These are phyloP conservation scores for Epirrhoe alternata DNA, from an alignment of 2,888 invertebrate genomes.

Conservation along the genomic window DNA sequence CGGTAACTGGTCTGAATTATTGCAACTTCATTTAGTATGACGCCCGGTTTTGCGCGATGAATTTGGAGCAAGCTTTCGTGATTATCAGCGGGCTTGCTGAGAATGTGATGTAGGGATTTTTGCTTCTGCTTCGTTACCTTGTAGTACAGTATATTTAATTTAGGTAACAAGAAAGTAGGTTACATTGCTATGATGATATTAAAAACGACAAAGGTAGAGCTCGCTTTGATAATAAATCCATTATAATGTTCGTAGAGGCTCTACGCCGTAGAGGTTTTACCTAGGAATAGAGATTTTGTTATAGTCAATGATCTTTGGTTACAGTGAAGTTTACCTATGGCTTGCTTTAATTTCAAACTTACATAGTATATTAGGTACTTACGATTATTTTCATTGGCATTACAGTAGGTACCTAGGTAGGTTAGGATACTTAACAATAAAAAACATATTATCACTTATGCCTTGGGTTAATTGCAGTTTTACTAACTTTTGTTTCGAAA, in stretches of 20 bases:
- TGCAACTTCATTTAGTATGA: slow-evolving; percentile 73
- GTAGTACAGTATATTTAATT: not conserved
- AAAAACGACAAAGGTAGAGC: too few relatives aligned
- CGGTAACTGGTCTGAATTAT: slow-evolving; percentile 69
- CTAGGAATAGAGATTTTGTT: not conserved
- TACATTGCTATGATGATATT: too few relatives aligned
- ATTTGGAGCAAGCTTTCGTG: slow-evolving; percentile 59
- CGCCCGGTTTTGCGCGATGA: slow-evolving; percentile 60
- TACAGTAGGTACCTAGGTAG: too few relatives aligned
- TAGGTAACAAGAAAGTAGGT: not conserved
- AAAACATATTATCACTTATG: too few relatives aligned
- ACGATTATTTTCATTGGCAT: too few relatives aligned
- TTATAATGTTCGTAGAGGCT: slow-evolving; percentile 9
- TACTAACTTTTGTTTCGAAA: too few relatives aligned
- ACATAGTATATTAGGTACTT: too few relatives aligned
- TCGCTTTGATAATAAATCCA: not conserved
- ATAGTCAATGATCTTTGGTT: too few relatives aligned
- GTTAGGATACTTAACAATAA: too few relatives aligned
- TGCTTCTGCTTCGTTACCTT: not conserved
- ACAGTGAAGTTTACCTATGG: too few relatives aligned
- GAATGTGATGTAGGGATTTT: slow-evolving; percentile 27
- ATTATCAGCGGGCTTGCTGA: slow-evolving; percentile 12
- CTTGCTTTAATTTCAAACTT: too few relatives aligned
- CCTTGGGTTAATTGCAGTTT: not conserved
- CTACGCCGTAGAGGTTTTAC: slow-evolving; percentile 9